Base-by-base conservation (phyloP, 2,888 invertebrate genomes). In the Lottia gigantea region DNA sequence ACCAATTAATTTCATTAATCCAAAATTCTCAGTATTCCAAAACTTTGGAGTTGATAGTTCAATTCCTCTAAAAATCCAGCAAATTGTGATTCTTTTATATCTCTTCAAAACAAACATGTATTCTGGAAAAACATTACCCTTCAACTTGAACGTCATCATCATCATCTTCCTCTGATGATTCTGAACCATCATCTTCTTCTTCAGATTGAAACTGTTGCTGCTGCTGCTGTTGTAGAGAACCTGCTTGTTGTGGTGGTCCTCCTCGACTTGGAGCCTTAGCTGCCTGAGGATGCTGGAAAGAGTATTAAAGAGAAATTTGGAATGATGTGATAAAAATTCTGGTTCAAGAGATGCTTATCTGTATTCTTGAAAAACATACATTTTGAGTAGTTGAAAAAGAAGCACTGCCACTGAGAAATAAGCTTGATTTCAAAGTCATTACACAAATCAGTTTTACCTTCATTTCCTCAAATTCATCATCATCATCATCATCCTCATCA, bases 181-280 rank as follows among this genome's bases (percentile, higher is more conserved):
- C 80, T 66, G 80, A 80, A 62, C 80, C 78, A 47, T 79, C 82
- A 64, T 82, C 82, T 64, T 82, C 82, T 61, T 82, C 82, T 40
- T 83, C 83, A 72, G 81, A 82, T 46, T 83, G 82, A 8, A 80
- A 81, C 69, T 82, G 80, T 67, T 80, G 81, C 76, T 82, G 83
- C 46, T 75, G 73, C 23, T 70, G 65, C 46, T 67, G 74, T 40
- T 40, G 40, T 40, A 40, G 40, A 11, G 40, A 40, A 40, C 40
- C 40, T 40, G 40, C 11, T 40, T 40, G 68, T 19, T 49, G 68
- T 40, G 11, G 67, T 61, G 31, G 40, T 46, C n/a, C 19, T 66
- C 63, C 45, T 26, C 23, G 23, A 55, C 64, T 72, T 68, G 72
- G 76, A 12, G 61, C 73, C 26, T 62, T 64, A 25, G 69, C 25